Conservation (phyloP, 2,113 vertebrate species). For the Zapornia atra region DNA sequence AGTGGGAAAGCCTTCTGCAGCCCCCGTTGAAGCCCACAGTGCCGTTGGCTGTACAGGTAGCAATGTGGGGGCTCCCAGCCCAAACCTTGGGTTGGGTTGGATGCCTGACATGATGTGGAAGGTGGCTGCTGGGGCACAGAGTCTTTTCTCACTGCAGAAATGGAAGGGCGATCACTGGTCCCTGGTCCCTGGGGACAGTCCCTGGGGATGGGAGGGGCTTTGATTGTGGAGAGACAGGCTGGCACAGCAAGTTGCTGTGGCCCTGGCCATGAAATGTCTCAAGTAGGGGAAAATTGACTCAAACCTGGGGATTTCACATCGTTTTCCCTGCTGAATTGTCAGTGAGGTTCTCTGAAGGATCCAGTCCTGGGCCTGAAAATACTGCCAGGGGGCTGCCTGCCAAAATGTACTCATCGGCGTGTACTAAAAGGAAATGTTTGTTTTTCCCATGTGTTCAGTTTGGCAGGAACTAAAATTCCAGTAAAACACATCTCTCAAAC, state of each 20-base stretch:
- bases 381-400: not conserved
- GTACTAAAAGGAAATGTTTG: not conserved
- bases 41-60: rapidly evolving
- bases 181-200: not conserved
- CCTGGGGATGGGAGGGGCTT: not conserved
- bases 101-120: rapidly evolving
- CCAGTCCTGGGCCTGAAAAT: not conserved
- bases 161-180: not conserved
- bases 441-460: not conserved
- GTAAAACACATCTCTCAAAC: not conserved
- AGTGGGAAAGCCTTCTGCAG: not conserved
- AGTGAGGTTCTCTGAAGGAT: not conserved
- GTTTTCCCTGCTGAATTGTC: not conserved
- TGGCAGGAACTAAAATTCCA: not conserved
- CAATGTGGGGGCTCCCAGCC: rapidly evolving
- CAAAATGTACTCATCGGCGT: not conserved
- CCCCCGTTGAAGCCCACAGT: rapidly evolving
- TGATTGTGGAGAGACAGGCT: not conserved
- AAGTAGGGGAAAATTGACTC: not conserved
- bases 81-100: not conserved
- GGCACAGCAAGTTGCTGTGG: not conserved
- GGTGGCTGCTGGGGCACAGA: not conserved
- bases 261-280: not conserved
- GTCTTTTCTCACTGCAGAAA: not conserved
- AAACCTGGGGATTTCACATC: rapidly evolving